Base-by-base conservation (phyloP, 2,797 vertebrate species). In the Falco biarmicus region DNA sequence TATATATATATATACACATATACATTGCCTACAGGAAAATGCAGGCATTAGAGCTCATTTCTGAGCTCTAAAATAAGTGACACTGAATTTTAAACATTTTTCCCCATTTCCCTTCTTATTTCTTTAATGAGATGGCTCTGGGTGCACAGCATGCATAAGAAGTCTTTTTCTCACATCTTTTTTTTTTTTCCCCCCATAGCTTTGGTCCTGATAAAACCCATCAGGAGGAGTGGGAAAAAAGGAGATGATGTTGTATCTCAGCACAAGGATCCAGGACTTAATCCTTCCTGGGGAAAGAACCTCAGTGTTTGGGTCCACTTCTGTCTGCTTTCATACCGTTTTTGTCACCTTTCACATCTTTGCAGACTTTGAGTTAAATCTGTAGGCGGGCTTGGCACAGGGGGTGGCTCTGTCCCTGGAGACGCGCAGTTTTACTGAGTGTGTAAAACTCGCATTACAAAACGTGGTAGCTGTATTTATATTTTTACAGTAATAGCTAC, bases 71-170 rank as follows among this genome's bases (percentile, higher is more conserved):
- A 80, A 63, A 54, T 41, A 18, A 59, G 22, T 32, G 22, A 51
- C 5, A 18, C 22, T 68, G 48, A 22, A 56, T 84, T 93, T 87
- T 50, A 68, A 83, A 56, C 5, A 7, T 60, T 66, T 79, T 4
- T 8, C 11, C 13, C 3, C 4, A 3, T 0, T 70, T 91, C 56
- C 1, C 3, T 28, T 6, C 3, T 32, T 45, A 4, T 83, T 87
- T 89, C n/a, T 88, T 74, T 66, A 32, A 32, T 22, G 39, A 79
- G 51, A 31, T 82, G 32, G 19, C 8, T 80, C 25, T 60, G 48
- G 18, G 26, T 56, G 21, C 48, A 19, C 37, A 70, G 39, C 53
- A 29, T 0, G 1, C 10, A 24, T 0, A 3, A 63, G 15, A 66
- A 75, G 1, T 45, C 21, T 68, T 83, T 85, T 60, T 63, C 47